phyloP scores from a whole-genome alignment of 53 echinoderm and acorn worm genomes.

The Luidia sarsii region DNA sequence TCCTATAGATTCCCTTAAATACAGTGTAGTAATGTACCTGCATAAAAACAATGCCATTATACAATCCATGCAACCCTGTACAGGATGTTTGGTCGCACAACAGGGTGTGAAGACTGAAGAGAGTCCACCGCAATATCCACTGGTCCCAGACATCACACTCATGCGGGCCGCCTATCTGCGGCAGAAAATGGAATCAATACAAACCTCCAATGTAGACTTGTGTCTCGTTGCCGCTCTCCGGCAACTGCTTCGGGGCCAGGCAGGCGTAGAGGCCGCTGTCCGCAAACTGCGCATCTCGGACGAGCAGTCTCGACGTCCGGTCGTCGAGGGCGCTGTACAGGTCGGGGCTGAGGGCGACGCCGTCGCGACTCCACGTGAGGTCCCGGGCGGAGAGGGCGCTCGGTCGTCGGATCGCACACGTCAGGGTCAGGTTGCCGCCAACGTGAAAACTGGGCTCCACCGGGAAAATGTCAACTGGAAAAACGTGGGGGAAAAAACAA shows the following conservation, averaged over 20 bases:
- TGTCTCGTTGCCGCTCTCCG: neutral
- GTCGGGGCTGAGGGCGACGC: neutral
- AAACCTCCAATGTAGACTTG: conserved; percentile 33
- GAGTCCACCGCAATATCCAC: too few species aligned
- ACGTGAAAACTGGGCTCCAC: conserved; percentile 10
- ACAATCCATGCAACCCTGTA: too few species aligned
- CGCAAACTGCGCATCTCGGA: conserved; percentile 12
- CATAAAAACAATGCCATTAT: too few species aligned
- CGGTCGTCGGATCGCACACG: neutral
- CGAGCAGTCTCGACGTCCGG: conserved; percentile 4
- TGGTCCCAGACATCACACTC: too few species aligned
- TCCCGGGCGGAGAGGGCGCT: neutral
- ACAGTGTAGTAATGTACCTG: too few species aligned
- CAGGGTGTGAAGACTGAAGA: too few species aligned
- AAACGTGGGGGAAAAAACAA: too few species aligned
- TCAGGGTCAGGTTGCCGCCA: conserved; percentile 21
- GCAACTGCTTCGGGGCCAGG: neutral
- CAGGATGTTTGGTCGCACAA: too few species aligned
- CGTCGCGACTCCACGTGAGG: conserved; percentile 29
- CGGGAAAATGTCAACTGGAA: conserved; percentile 33
- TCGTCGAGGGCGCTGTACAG: conserved; percentile 9
- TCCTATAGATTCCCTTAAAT: too few species aligned
- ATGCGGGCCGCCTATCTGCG: too few species aligned
- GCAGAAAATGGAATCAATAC: too few species aligned
- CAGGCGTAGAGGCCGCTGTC: conserved; percentile 47